A percentile compares a stretch with the other conserved stretches of the same genome.
These are phyloP conservation scores for Allobates femoralis DNA, from an alignment of 2,797 vertebrate species.

Conservation along the genomic window DNA sequence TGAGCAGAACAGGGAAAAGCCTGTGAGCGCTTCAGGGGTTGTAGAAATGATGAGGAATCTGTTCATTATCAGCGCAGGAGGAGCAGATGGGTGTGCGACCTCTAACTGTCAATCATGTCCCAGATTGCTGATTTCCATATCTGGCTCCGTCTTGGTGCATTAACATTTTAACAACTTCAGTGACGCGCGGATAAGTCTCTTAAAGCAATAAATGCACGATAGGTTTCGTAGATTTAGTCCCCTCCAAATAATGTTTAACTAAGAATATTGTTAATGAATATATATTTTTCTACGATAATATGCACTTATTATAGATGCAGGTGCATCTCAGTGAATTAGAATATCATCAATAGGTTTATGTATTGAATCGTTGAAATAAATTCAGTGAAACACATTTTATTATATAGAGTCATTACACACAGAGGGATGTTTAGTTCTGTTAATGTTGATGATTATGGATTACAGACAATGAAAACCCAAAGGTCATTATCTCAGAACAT, in stretches of 20 bases:
- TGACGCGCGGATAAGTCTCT: background rate
- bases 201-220: no score
- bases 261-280: background rate
- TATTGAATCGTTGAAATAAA: no score
- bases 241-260: background rate
- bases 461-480: no score
- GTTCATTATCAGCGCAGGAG: background rate
- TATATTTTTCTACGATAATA: no score
- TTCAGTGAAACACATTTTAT: no score
- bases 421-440: no score
- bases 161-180: background rate
- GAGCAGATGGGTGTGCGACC: conserved; percentile 11
- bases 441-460: no score
- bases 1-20: background rate
- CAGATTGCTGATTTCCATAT: conserved; percentile 36
- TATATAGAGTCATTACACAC: no score
- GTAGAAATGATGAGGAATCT: background rate
- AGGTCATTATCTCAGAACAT: no score
- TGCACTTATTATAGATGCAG: no score
- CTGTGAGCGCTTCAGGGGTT: background rate
- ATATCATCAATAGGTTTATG: no score
- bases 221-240: background rate
- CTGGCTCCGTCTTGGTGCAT: conserved; percentile 26
- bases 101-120: conserved; percentile 20
- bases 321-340: no score